These are phyloP conservation scores for Pygmarrhopalites habei DNA, from an alignment of 1,140 invertebrate genomes.

Conservation along the genomic window DNA sequence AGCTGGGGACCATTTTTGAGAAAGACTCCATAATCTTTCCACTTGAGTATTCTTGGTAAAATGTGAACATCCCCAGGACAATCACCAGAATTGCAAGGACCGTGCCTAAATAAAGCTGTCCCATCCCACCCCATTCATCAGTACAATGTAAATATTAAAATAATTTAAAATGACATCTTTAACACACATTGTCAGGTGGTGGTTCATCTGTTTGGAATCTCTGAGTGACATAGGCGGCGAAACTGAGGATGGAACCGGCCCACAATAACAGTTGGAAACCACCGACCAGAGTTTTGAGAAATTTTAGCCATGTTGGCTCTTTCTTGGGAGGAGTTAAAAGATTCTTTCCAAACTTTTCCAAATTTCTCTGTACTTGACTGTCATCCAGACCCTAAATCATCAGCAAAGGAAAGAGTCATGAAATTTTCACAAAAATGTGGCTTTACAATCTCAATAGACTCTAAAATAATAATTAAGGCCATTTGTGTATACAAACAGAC, in stretches of 20 bases:
- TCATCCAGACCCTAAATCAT: slow-evolving; percentile 74
- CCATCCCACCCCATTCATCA: no score
- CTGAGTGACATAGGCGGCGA: slow-evolving; percentile 69
- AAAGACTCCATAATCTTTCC: slow-evolving; percentile 91
- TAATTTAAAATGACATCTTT: no score
- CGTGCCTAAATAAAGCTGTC: slow-evolving; percentile 80
- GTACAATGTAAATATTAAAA: no score
- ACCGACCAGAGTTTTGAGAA: slow-evolving; percentile 95
- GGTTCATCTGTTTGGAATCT: neutral
- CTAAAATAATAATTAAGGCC: neutral
- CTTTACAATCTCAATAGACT: neutral
- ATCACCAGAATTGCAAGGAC: slow-evolving; percentile 91
- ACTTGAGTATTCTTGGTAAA: slow-evolving; percentile 64
- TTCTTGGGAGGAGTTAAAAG: slow-evolving; percentile 89
- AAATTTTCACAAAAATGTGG: no score
- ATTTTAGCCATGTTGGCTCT: slow-evolving; percentile 97
- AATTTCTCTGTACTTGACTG: slow-evolving; percentile 85
- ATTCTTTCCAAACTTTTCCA: slow-evolving; percentile 91
- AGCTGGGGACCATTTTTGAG: slow-evolving; percentile 81
- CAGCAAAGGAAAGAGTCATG: neutral
- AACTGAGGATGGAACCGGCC: slow-evolving; percentile 95
- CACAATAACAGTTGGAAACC: slow-evolving; percentile 93
- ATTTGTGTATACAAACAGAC: slow-evolving; percentile 48
- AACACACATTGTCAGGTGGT: slow-evolving; percentile 21
- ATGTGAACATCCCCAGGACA: slow-evolving; percentile 94